Base-by-base conservation (phyloP, 2,797 vertebrate genomes). In the Eulemur rubriventer region DNA sequence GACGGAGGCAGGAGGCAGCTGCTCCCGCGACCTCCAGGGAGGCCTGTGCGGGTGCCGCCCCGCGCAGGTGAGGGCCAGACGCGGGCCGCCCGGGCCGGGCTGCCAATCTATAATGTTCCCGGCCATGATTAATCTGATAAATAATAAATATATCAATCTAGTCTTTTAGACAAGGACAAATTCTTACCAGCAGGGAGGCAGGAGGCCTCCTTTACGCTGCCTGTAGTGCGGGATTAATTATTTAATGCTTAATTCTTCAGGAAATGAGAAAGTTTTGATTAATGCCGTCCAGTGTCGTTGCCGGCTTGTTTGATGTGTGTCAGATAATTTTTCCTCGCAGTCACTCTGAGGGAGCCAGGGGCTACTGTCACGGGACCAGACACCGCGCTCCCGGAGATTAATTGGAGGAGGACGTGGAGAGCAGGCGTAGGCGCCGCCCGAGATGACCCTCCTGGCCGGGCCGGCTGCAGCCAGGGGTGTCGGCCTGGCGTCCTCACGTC, bases 81-180 rank as follows among this genome's bases (percentile, higher is more conserved):
- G 89, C 98, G 98, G 97, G 98, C 98, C 97, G 98, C 98, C 99
- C 98, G 98, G 98, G 99, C 98, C 96, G 96, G 98, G 98, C 99
- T 99, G 98, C 98, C 99, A 99, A 99, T 99, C 99, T 99, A 97
- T 99, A 99, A 99, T 99, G 99, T 99, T 99, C 99, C 99, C 97
- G 98, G 98, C 99, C 98, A 99, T 99, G 99, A 99, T 99, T 99
- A 99, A 99, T 99, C 99, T 99, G 99, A 99, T 99, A 99, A 99
- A 99, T 99, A 99, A 99, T 99, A 99, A 99, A 99, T 99, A 99
- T 99, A 99, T 99, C 99, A 99, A 99, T 99, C 99, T 99, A 99
- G 99, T 98, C 98, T 98, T 99, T 99, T 99, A 99, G 99, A 99
- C 99, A 99, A 99, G 99, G 99, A 99, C 99, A 99, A 99, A 99